Base-by-base conservation (phyloP, 2,113 vertebrate genomes). In the Cyprinus carpio region DNA sequence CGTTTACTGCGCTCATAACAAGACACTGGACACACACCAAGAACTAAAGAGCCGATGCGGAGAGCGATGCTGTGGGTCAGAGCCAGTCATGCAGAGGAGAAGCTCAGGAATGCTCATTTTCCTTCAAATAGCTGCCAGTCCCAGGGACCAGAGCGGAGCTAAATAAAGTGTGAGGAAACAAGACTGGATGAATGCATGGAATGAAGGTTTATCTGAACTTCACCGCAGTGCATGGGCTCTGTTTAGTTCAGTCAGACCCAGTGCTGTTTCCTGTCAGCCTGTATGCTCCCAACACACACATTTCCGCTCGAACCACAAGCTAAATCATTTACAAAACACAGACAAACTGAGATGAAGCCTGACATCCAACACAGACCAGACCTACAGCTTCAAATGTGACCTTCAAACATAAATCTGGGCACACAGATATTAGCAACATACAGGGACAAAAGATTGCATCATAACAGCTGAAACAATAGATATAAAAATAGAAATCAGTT, bases 11-110 rank as follows among this genome's bases (percentile, higher is more conserved):
- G 10, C 46, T 37, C 7, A 64, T 18, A 43, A 77, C 75, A 34
- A 46, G 25, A 25, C 81, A 49, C 34, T 56, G 43, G 74, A 82
- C 62, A 83, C 64, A 79, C 65, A 72, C 37, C 15, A 46, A 81
- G 64, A 49, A 71, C n/a, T 56, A 51, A 88, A 65, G 27, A 83
- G n/a, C 51, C 71, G n/a, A n/a, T 51, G 58, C 5, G 23, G 54
- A 37, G 67, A 51, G n/a, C 58, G 18, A 76, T 18, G 37, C 60
- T 49, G n/a, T 65, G 54, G 37, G 69, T 77, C 23, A 78, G 69
- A 83, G 23, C 64, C 75, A 88, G 81, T 88, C 81, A 85, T 72
- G 80, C 65, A 86, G 80, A 83, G 64, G 81, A 86, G 84, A 80
- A 67, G 81, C 75, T 86, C 74, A 83, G 84, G 31, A 85, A 80